These are phyloP conservation scores for Nyctereutes procyonoides DNA, from an alignment of 2,113 vertebrate species.

Conservation along the genomic window DNA sequence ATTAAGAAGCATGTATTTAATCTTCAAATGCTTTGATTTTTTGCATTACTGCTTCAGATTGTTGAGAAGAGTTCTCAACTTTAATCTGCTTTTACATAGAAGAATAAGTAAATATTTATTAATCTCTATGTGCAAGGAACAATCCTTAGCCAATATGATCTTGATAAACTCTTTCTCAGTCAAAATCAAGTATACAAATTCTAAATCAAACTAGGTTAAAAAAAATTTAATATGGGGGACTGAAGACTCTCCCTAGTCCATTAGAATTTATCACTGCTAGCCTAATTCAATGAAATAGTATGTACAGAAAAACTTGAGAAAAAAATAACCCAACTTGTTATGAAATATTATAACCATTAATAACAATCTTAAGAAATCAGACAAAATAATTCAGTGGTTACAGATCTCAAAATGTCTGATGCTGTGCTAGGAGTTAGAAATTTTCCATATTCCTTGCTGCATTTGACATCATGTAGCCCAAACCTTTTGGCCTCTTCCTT, in stretches of 20 bases:
- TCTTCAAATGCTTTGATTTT: background rate
- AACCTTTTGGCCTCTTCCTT: background rate
- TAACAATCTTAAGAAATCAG: constrained; percentile 22
- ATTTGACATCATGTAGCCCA: background rate
- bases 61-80: background rate
- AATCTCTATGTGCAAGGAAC: background rate
- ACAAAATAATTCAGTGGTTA: background rate
- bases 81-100: background rate
- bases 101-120: constrained; percentile 8
- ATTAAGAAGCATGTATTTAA: background rate
- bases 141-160: background rate
- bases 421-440: background rate
- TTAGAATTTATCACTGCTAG: constrained; percentile 39
- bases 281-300: background rate
- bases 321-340: background rate
- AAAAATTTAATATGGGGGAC: background rate
- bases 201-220: constrained; percentile 34
- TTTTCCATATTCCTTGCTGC: constrained; percentile 1
- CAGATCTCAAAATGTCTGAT: background rate
- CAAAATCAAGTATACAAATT: constrained; percentile 33
- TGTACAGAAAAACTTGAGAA: background rate
- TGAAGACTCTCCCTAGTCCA: background rate
- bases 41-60: background rate
- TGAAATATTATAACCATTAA: background rate
- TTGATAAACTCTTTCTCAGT: background rate